Percentiles rank a stretch among this genome's conserved stretches.
These are phyloP conservation scores for Cephalopachus bancanus DNA, from an alignment of 2,797 vertebrate genomes.

Conservation along the genomic window DNA sequence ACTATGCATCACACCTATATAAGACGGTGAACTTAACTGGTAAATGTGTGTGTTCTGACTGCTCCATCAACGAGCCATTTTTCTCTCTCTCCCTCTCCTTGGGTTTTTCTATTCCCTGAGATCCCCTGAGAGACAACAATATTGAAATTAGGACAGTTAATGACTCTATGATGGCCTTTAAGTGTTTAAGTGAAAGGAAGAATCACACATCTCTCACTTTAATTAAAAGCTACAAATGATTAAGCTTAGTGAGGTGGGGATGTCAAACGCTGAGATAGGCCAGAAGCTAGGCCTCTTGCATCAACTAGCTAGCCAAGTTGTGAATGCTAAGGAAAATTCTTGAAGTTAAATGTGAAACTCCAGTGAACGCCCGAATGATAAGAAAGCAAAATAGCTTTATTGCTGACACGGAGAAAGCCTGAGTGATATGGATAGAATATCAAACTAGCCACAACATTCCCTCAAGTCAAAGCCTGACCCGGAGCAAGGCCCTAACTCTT, in stretches of 20 bases:
- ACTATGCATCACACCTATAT: not conserved
- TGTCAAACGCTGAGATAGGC: not conserved
- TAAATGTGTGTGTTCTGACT: not conserved
- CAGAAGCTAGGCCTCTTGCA: not conserved
- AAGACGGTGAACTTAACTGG: not conserved
- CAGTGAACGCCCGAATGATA: not conserved
- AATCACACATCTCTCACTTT: no score
- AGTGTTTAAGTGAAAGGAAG: no score
- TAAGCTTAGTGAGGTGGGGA: not conserved
- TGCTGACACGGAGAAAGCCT: not conserved
- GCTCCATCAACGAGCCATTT: not conserved
- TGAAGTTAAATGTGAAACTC: not conserved
- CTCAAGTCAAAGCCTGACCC: not conserved
- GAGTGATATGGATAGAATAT: not conserved
- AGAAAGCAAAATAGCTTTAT: not conserved
- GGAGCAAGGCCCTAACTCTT: not conserved
- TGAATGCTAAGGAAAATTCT: not conserved
- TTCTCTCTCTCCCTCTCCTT: not conserved
- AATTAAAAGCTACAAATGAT: not conserved
- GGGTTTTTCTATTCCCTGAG: not conserved
- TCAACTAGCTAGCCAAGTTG: not conserved
- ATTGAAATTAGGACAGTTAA: no score
- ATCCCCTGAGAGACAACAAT: no score
- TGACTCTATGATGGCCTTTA: no score
- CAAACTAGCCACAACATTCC: not conserved